These are phyloP conservation scores for Drosophila multiciliata DNA, from an alignment of 2,888 invertebrate genomes.

Conservation along the genomic window DNA sequence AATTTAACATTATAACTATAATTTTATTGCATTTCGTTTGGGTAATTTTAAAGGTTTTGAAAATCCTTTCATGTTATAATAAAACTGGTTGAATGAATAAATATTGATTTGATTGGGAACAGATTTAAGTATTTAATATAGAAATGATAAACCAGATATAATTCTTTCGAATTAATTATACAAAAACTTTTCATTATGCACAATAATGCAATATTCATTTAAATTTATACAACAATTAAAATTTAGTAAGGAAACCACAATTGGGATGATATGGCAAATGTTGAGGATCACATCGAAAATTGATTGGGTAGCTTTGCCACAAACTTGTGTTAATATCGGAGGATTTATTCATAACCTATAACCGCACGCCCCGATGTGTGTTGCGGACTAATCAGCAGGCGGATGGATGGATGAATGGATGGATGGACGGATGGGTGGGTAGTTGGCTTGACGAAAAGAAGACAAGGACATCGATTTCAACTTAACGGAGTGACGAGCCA, in stretches of 20 bases:
- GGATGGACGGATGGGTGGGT: no score
- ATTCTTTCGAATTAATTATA: neutral
- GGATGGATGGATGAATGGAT: neutral
- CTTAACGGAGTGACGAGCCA: conserved; percentile 32
- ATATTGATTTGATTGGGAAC: neutral
- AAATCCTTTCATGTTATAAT: neutral
- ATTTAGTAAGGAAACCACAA: neutral
- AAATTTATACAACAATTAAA: neutral
- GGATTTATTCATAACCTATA: conserved; percentile 1
- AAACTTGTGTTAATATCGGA: conserved; percentile 4
- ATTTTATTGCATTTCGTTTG: neutral
- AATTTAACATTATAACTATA: neutral
- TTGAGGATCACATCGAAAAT: neutral
- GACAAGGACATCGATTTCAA: conserved; percentile 61
- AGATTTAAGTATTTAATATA: no score
- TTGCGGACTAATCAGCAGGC: conserved; percentile 28
- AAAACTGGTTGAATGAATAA: no score
- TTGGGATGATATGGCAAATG: neutral
- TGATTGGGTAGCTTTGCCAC: conserved; percentile 19
- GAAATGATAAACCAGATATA: neutral
- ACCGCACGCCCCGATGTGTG: conserved; percentile 22
- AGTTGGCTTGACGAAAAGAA: conserved; percentile 49
- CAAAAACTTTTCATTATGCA: neutral
- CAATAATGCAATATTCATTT: neutral
- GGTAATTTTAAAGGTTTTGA: neutral